Evolutionary conservation across 2,113 vertebrate species (phyloP), one percentile per base, ranked within the genome.

Genomic region (Regulus satrapa): DNA sequence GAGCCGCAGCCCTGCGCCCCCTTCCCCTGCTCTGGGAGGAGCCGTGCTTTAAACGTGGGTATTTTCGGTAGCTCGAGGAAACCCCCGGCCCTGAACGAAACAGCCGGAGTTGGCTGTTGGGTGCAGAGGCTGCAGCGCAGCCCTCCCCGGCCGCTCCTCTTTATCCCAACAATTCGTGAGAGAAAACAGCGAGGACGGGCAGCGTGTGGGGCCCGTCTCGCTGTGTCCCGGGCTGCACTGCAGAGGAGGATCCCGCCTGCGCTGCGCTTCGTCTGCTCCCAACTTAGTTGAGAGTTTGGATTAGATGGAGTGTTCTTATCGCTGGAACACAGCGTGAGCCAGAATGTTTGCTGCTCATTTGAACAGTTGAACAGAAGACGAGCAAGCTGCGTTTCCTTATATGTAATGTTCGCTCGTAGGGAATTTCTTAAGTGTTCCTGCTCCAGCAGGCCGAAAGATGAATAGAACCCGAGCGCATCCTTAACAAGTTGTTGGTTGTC

Each of bases 171-270:
- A 25, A 12, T 73, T 73, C 14, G 68, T 34, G 29, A 29, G 54
- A 40, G 67, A n/a, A 67, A 81, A 81, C n/a, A n/a, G 71, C 41
- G 49, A 43, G 78, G 68, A 16, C 3, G 81, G 26, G 21, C 64
- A 17, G 76, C 1, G 19, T 25, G 34, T 11, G 14, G 29, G 4
- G 0, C 14, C 11, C 6, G 1, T 14, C 20, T n/a, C 24, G 1
- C 66, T 14, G 4, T 58, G 61, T n/a, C 63, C 59, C 38, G 2
- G 69, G 0, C 83, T 69, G 90, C 88, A 64, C 58, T 95, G 93
- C 93, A 67, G 92, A 66, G 87, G 55, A 52, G 36, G 41, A 41
- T 28, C 19, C 4, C 7, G 48, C 56, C 73, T 10, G 12, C 3
- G 43, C 12, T 31, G 43, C 26, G 25, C 19, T 59, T 86, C 6